Percentiles rank a stretch among this genome's conserved stretches.
These are phyloP conservation scores for Hyphantria cunea DNA, from an alignment of 1,140 invertebrate genomes.

Conservation along the genomic window DNA sequence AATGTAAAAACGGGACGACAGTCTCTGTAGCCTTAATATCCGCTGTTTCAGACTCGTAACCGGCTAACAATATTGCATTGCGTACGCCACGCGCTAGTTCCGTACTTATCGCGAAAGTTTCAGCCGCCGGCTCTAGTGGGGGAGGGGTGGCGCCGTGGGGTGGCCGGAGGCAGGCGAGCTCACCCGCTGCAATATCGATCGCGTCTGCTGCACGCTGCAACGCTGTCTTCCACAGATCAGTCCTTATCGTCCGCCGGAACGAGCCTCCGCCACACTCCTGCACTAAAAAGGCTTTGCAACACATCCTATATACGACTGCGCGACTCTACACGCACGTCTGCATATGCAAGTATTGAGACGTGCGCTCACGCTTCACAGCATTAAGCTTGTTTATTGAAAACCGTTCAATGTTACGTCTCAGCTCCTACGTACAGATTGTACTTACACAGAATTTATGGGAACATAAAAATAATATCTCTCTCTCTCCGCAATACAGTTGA, in stretches of 20 bases:
- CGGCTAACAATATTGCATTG: constrained; percentile 81
- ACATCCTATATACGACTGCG: constrained; percentile 51
- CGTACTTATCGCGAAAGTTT: constrained; percentile 80
- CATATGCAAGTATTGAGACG: constrained; percentile 44
- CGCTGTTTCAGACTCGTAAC: constrained; percentile 78
- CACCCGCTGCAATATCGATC: constrained; percentile 75
- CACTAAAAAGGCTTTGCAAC: constrained; percentile 70
- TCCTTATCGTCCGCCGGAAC: constrained; percentile 75
- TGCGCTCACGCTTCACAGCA: constrained; percentile 51
- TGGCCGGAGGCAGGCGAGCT: constrained; percentile 26
- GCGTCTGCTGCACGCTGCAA: constrained; percentile 74
- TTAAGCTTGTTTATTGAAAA: constrained; percentile 61
- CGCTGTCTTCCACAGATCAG: constrained; percentile 80
- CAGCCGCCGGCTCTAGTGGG: constrained; percentile 54
- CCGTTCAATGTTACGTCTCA: constrained; percentile 41
- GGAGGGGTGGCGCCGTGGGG: constrained; percentile 35
- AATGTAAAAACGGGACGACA: constrained; percentile 69
- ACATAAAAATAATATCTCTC: constrained; percentile 30
- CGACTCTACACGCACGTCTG: constrained; percentile 48
- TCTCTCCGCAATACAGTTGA: constrained; percentile 25
- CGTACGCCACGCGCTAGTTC: constrained; percentile 79
- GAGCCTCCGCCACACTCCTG: constrained; percentile 44
- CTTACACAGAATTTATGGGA: constrained; percentile 28
- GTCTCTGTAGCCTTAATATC: constrained; percentile 74
- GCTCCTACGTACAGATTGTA: constrained; percentile 29